Conservation (phyloP, 2,888 invertebrate species). For the Ommatoiulus sabulosus region DNA sequence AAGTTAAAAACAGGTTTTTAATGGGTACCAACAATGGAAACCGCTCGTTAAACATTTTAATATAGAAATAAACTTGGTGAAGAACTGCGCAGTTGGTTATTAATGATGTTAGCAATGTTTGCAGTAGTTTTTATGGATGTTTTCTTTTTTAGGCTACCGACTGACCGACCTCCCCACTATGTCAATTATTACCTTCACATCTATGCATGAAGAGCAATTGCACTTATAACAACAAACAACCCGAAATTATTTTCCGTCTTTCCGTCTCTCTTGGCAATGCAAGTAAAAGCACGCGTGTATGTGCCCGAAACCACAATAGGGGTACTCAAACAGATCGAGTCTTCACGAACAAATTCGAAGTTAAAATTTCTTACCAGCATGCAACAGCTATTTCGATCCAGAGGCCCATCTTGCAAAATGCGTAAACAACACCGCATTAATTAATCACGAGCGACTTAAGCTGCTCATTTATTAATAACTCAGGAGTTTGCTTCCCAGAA, state of each 20-base stretch:
- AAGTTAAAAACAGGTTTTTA: background rate
- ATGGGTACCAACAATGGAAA: background rate
- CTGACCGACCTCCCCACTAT: background rate
- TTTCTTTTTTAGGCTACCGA: background rate
- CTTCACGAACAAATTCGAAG: background rate
- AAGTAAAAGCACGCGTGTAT: too few relatives aligned
- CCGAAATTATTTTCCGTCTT: too few relatives aligned
- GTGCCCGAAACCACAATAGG: too few relatives aligned
- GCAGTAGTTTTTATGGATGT: background rate
- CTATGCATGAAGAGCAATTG: background rate
- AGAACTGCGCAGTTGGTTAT: background rate
- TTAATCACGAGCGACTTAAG: background rate
- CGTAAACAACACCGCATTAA: background rate
- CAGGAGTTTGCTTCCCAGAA: background rate
- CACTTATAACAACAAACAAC: too few relatives aligned
- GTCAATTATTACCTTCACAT: background rate
- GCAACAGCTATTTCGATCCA: background rate
- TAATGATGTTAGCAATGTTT: background rate
- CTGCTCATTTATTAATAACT: background rate
- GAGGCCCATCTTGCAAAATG: background rate
- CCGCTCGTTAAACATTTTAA: background rate
- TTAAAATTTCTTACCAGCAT: background rate
- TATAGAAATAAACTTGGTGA: background rate
- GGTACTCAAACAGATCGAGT: too few relatives aligned
- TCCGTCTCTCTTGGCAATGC: too few relatives aligned